A percentile compares a stretch with the other conserved stretches of the same genome.
phyloP scores from a whole-genome alignment of 2,888 invertebrate species.

The Ganaspis brasiliensis region DNA sequence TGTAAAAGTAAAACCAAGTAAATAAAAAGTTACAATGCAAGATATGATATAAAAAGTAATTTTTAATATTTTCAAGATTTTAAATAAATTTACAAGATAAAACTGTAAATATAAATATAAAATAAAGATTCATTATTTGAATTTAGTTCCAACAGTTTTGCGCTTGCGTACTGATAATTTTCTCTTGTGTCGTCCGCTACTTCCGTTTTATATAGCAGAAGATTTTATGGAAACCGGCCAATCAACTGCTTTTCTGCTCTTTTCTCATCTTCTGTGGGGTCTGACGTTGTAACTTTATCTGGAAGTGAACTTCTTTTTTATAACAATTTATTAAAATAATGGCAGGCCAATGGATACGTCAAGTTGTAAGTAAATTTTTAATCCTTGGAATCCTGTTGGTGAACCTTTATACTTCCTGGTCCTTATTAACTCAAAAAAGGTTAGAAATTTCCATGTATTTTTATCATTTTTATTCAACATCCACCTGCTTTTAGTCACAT shows the following conservation, averaged over 20 bases:
- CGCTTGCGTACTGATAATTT: conserved; percentile 33
- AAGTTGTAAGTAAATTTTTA: conserved; percentile 72
- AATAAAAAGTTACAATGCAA: too few relatives aligned
- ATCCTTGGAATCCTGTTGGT: neutral
- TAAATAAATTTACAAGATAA: too few relatives aligned
- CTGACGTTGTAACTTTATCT: conserved; percentile 70
- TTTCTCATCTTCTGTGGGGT: conserved; percentile 62
- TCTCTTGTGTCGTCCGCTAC: conserved; percentile 66
- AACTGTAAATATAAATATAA: neutral
- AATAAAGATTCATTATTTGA: neutral
- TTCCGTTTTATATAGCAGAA: conserved; percentile 71
- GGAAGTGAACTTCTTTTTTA: conserved; percentile 60
- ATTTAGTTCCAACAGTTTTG: neutral
- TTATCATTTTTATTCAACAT: conserved; percentile 54
- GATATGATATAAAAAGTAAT: too few relatives aligned
- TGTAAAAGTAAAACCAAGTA: too few relatives aligned
- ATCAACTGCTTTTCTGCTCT: conserved; percentile 64
- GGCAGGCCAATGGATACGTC: conserved; percentile 78
- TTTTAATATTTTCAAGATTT: conserved; percentile 10
- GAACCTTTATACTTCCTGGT: conserved; percentile 53
- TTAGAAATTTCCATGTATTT: conserved; percentile 67
- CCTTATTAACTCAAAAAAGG: conserved; percentile 64
- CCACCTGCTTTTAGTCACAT: conserved; percentile 59
- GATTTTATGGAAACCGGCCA: conserved; percentile 67
- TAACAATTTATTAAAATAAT: conserved; percentile 69